Percentiles rank a stretch among this genome's conserved stretches.
Conservation (phyloP, 2,888 invertebrate genomes). For the Creontiades dilutus region DNA sequence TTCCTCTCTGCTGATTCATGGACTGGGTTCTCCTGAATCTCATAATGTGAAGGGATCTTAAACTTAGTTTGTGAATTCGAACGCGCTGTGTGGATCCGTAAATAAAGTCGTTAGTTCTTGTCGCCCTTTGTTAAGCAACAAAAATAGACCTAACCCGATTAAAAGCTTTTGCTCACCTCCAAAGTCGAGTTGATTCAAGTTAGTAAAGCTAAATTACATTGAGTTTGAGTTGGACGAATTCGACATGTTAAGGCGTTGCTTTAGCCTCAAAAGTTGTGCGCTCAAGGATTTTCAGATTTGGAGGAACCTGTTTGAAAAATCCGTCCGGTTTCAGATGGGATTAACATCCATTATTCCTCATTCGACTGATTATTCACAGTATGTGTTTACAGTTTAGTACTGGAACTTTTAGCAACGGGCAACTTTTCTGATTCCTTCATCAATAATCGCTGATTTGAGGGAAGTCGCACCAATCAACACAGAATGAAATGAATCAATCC, state of each 20-base stretch:
- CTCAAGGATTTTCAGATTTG: background rate
- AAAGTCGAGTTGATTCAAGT: conserved; percentile 49
- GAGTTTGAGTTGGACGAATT: conserved; percentile 46
- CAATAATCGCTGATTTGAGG: no score
- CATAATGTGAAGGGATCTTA: conserved; percentile 23
- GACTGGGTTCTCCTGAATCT: conserved; percentile 22
- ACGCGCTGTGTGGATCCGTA: conserved; percentile 12
- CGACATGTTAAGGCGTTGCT: conserved; percentile 44
- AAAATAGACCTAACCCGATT: conserved; percentile 53
- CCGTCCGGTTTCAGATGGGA: background rate
- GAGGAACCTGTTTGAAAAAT: background rate
- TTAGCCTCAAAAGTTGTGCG: conserved; percentile 24
- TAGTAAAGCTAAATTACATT: conserved; percentile 53
- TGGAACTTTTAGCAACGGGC: no score
- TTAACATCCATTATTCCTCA: background rate
- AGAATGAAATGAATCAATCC: no score
- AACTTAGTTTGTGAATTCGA: conserved; percentile 51
- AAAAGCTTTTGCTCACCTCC: conserved; percentile 39
- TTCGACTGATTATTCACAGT: background rate
- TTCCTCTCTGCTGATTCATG: conserved; percentile 10
- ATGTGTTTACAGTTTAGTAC: no score
- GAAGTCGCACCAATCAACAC: no score
- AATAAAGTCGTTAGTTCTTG: conserved; percentile 62
- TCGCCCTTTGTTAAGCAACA: conserved; percentile 58
- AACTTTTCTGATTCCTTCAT: no score